Evolutionary conservation across 1,140 invertebrate genomes (phyloP).

Genomic region (Drosophila punjabiensis): DNA sequence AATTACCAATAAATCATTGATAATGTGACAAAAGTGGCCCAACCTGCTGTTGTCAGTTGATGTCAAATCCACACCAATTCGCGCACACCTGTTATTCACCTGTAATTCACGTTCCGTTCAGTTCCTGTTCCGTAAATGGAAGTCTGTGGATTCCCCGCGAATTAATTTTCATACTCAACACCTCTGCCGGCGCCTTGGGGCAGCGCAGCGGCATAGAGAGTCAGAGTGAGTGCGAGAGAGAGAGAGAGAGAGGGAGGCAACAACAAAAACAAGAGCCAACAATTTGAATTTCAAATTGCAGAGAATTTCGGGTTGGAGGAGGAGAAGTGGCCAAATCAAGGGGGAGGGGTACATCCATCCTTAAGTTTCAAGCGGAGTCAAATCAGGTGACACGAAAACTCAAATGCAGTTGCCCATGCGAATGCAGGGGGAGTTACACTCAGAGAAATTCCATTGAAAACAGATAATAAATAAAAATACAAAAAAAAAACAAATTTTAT

Average conservation of each 20-base stretch:
- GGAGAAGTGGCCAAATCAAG: neutral
- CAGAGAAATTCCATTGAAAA: neutral
- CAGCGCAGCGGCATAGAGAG: slow-evolving; percentile 11
- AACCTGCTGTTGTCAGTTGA: slow-evolving; percentile 17
- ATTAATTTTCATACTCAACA: slow-evolving; percentile 50
- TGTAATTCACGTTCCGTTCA: neutral
- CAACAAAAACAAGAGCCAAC: slow-evolving; percentile 20
- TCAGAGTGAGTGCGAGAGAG: neutral
- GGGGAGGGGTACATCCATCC: neutral
- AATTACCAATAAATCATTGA: slow-evolving; percentile 42
- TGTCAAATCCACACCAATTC: slow-evolving; percentile 10
- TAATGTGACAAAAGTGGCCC: slow-evolving; percentile 40
- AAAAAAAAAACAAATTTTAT: neutral
- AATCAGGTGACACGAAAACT: slow-evolving; percentile 20
- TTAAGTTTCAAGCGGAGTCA: slow-evolving; percentile 18
- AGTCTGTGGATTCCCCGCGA: slow-evolving; percentile 20
- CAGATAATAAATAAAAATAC: too few species aligned
- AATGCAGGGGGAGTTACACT: slow-evolving; percentile 3
- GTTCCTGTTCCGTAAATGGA: slow-evolving; percentile 11
- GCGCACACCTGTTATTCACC: slow-evolving; percentile 19
- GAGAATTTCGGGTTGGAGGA: neutral
- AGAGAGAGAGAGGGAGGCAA: neutral
- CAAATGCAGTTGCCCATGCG: slow-evolving; percentile 37
- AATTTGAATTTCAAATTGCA: slow-evolving; percentile 32
- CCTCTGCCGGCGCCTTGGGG: slow-evolving; percentile 20